Evolutionary conservation across 2,888 invertebrate species (phyloP).

Genomic region (Thyatira batis): DNA sequence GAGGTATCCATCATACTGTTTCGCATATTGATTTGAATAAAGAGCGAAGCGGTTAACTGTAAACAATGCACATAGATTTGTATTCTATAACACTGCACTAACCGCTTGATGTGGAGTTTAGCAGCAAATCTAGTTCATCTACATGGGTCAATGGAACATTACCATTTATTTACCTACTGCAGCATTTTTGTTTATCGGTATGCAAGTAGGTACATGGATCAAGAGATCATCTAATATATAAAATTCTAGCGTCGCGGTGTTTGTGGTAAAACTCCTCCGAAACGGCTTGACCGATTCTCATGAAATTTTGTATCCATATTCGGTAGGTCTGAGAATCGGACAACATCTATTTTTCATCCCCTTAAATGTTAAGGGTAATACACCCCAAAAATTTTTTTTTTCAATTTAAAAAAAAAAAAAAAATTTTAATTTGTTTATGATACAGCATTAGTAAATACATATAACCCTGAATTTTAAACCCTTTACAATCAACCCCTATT

Average conservation of each 20-base stretch:
- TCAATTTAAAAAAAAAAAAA: no score
- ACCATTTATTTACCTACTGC: conserved; percentile 48
- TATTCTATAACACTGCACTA: conserved; percentile 20
- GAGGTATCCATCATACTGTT: not conserved
- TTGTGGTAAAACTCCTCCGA: no score
- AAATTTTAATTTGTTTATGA: no score
- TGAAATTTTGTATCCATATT: no score
- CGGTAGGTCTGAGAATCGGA: no score
- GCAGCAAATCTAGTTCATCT: conserved; percentile 69
- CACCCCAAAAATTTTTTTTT: no score
- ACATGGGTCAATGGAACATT: conserved; percentile 60
- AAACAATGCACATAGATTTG: conserved; percentile 38
- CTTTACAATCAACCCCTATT: no score
- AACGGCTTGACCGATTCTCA: no score
- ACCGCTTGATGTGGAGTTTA: conserved; percentile 44
- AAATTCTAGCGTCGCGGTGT: no score
- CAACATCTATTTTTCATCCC: no score
- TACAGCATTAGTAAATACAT: no score
- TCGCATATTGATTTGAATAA: conserved; percentile 51
- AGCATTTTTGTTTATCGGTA: not conserved
- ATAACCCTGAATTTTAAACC: not conserved
- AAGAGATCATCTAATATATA: not conserved
- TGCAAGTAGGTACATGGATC: not conserved
- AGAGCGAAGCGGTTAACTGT: conserved; percentile 47
- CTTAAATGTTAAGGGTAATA: no score